Base-by-base conservation (phyloP, 1,140 invertebrate genomes). In the Nixonia krombeini region DNA sequence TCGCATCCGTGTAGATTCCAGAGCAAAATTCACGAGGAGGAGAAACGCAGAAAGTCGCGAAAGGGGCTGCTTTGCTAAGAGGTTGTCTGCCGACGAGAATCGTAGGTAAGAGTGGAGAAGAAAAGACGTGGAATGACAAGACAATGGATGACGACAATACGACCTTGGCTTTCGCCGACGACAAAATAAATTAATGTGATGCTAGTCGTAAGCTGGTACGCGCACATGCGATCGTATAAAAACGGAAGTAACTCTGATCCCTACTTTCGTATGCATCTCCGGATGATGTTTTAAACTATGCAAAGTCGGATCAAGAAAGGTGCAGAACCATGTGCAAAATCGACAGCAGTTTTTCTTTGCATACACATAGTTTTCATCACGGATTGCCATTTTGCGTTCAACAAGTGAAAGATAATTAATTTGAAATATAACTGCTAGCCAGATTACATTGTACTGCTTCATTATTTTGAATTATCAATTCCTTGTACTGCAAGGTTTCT, bases 141-240 rank as follows among this genome's bases (percentile, higher is more conserved):
- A 78, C 76, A 79, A 81, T 78, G 70, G 67, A 68, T 66, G 68
- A 56, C 64, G 74, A 79, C 76, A 79, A 78, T 78, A 76, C 76
- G 67, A 26, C 64, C 50, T 65, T 53, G 33, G 67, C 68, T 72
- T 42, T 47, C 59, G 49, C 16, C 49, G 50, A 72, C 55, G 56
- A 21, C 26, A 40, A 74, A 74, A 72, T 76, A 78, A 78, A 76
- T 73, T 76, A 76, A 80, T 76, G 78, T 72, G 61, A 72, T 56
- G n/a, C 59, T 50, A 33, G 65, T 49, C 67, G 66, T 63, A 57
- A 7, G 21, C 35, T 1, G 21, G 15, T 15, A 6, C 4, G 23
- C 12, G 18, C 13, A 6, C 25, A 37, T 55, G 12, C 17, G 44
- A 13, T 41, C 31, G 12, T 28, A 3, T 8, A 31, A 10, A 31